A percentile compares a stretch with the other conserved stretches of the same genome.
Conservation (phyloP, 2,888 invertebrate genomes). For the Reticulitermes lucifugus region DNA sequence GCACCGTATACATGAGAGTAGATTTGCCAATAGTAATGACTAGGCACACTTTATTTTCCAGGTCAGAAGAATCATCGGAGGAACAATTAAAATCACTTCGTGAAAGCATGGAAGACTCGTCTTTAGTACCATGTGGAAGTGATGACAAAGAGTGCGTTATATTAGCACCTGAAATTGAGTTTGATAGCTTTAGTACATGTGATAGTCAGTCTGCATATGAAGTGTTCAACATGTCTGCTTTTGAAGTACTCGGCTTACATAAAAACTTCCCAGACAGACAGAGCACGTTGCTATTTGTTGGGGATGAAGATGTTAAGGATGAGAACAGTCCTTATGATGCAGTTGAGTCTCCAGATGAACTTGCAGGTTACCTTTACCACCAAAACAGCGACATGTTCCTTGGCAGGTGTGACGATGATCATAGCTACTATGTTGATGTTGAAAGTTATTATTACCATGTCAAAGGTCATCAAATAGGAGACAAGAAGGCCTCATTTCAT, state of each 20-base stretch:
- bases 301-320: constrained; percentile 5
- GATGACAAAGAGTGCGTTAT: not conserved
- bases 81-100: not conserved
- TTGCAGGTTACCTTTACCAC: not conserved
- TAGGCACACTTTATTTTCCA: constrained; percentile 8
- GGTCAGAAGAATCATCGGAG: not conserved
- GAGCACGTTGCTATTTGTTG: not conserved
- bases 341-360: not conserved
- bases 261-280: not conserved
- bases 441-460: not conserved
- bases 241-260: not conserved
- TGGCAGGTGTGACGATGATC: not conserved
- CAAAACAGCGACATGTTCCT: not conserved
- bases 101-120: not conserved
- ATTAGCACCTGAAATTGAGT: not conserved
- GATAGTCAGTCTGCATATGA: constrained; percentile 9
- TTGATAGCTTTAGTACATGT: not conserved
- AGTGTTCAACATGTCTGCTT: not conserved
- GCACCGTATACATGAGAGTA: not conserved
- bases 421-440: not conserved
- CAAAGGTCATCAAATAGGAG: not conserved
- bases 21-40: constrained; percentile 5
- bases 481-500: not conserved
- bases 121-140: not conserved
- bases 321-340: not conserved